Conservation (phyloP, 2,888 invertebrate genomes). For the Thymelicus acteon region DNA sequence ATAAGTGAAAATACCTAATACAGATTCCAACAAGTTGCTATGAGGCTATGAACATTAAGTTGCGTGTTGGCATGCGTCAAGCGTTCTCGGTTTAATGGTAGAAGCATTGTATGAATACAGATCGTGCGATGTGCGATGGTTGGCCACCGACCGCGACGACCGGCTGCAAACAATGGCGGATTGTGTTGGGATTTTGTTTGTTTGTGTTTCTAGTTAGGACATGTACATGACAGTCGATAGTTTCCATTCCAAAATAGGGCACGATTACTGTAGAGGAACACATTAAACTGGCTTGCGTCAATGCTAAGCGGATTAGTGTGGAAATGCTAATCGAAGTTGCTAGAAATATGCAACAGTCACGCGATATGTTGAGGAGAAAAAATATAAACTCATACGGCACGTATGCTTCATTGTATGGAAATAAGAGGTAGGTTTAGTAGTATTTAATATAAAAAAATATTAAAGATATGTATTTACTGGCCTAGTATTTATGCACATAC, state of each 20-base stretch:
- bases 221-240: conserved; percentile 20
- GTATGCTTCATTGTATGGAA: too few relatives aligned
- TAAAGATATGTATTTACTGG: too few relatives aligned
- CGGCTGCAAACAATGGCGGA: conserved; percentile 59
- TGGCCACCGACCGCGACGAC: conserved; percentile 47
- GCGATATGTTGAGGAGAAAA: not conserved
- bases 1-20: conserved; percentile 1
- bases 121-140: conserved; percentile 46
- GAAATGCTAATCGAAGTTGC: not conserved
- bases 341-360: conserved; percentile 5
- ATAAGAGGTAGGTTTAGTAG: too few relatives aligned
- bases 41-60: not conserved
- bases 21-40: not conserved
- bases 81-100: conserved; percentile 51
- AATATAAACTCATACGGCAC: too few relatives aligned
- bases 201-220: conserved; percentile 33
- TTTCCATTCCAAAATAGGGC: conserved; percentile 18
- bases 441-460: too few relatives aligned
- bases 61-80: conserved; percentile 56
- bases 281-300: conserved; percentile 13
- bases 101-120: conserved; percentile 56
- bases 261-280: conserved; percentile 2
- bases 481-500: too few relatives aligned
- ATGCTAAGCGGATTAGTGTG: not conserved
- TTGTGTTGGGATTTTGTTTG: conserved; percentile 43